Conservation (phyloP, 1,140 invertebrate species). For the Pseudomyrmex pallidus region DNA sequence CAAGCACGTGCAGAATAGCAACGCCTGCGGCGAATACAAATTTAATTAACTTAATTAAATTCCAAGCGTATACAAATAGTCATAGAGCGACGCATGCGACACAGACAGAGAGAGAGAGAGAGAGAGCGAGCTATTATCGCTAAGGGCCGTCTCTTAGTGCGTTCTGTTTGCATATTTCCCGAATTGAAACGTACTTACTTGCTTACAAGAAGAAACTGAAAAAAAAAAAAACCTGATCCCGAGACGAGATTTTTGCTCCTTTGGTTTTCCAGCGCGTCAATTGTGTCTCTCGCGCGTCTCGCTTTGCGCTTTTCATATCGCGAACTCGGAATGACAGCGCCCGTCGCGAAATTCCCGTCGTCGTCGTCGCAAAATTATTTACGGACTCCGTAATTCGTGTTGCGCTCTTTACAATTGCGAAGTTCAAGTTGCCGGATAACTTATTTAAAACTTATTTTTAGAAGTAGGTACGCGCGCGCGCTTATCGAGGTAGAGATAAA, state of each 20-base stretch:
- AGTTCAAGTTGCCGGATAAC: conserved; percentile 40
- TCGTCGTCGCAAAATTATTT: conserved; percentile 42
- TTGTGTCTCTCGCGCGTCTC: conserved; percentile 7
- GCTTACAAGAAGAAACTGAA: conserved; percentile 31
- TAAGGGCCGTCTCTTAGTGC: conserved; percentile 13
- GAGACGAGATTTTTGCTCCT: conserved; percentile 51
- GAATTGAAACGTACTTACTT: not conserved
- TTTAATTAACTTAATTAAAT: conserved; percentile 74
- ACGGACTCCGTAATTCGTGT: conserved; percentile 42
- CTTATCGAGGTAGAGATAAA: not conserved
- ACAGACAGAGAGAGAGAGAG: conserved; percentile 40
- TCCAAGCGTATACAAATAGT: conserved; percentile 52
- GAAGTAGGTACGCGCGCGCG: not conserved
- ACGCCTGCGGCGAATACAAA: conserved; percentile 42
- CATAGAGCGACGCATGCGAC: conserved; percentile 16
- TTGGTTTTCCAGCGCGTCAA: conserved; percentile 46
- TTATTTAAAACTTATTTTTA: conserved; percentile 54
- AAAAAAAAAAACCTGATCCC: too few species aligned
- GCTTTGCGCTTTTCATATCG: conserved; percentile 51
- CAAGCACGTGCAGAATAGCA: conserved; percentile 25
- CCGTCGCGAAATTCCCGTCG: conserved; percentile 12
- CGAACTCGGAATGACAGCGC: conserved; percentile 32
- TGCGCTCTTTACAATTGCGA: conserved; percentile 36
- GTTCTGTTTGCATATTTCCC: conserved; percentile 4
- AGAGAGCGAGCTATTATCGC: conserved; percentile 35